phyloP scores from a whole-genome alignment of 2,797 vertebrate species.

The Coccyzus lansbergi region DNA sequence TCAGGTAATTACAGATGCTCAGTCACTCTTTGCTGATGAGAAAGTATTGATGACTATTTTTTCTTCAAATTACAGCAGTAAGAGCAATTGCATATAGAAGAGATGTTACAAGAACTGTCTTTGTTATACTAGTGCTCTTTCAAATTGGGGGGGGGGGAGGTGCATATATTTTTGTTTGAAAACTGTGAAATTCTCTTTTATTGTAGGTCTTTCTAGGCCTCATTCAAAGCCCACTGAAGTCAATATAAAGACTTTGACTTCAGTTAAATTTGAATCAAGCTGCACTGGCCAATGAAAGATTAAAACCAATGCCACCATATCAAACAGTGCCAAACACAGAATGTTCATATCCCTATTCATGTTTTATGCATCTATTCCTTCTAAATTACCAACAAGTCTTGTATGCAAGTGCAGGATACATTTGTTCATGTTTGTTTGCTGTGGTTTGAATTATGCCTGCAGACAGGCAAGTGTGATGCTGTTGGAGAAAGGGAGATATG shows the following conservation, averaged over 20 bases:
- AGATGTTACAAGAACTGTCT: not conserved
- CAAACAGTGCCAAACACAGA: not conserved
- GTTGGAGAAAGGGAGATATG: rapidly evolving
- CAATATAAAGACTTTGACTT: not conserved
- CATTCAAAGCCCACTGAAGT: not conserved
- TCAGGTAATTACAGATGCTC: not conserved
- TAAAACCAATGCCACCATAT: not conserved
- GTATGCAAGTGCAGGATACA: not conserved
- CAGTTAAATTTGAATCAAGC: not conserved
- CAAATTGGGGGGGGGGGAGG: rapidly evolving
- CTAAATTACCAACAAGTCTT: not conserved
- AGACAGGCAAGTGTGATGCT: rapidly evolving
- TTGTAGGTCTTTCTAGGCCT: not conserved
- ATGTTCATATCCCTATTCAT: not conserved
- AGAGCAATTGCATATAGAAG: not conserved
- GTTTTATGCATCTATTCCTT: not conserved
- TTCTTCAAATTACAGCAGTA: not conserved
- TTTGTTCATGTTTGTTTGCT: not conserved
- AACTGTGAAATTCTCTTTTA: not conserved
- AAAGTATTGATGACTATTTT: not conserved
- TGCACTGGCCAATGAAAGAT: not conserved
- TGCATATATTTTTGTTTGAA: not conserved
- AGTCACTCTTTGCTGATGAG: not conserved
- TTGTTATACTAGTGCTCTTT: not conserved
- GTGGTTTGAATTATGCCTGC: no score